These are phyloP conservation scores for Phorcus lineatus DNA, from an alignment of 2,888 invertebrate genomes.

Conservation along the genomic window DNA sequence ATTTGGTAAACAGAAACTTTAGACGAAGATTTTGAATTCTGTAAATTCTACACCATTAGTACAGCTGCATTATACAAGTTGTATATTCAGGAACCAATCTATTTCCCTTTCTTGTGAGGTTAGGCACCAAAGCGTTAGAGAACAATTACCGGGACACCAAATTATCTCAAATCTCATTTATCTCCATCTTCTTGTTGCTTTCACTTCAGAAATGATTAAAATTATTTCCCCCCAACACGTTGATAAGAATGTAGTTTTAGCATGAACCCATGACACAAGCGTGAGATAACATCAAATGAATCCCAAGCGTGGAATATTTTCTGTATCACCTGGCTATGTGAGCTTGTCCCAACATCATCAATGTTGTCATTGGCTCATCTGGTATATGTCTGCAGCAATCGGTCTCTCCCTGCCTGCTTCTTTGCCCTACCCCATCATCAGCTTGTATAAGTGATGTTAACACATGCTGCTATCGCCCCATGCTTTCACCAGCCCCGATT, in stretches of 20 bases:
- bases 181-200: neutral
- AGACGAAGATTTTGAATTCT: neutral
- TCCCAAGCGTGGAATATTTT: conserved; percentile 1
- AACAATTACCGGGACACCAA: neutral
- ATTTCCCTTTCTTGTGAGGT: neutral
- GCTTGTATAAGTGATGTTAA: conserved; percentile 19
- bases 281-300: neutral
- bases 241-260: neutral
- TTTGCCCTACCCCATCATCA: conserved; percentile 1
- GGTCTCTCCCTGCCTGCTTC: neutral
- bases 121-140: neutral
- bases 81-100: neutral
- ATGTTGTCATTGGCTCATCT: conserved; percentile 6
- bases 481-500: conserved; percentile 14
- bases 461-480: conserved; percentile 16
- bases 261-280: neutral
- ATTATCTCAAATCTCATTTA: neutral
- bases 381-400: conserved; percentile 4
- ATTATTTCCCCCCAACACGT: neutral
- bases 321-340: conserved; percentile 1
- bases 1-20: neutral
- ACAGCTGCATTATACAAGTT: neutral
- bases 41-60: neutral
- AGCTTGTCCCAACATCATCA: neutral
- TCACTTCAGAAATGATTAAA: neutral